phyloP scores from a whole-genome alignment of 1,140 invertebrate genomes.

The Pantala flavescens region DNA sequence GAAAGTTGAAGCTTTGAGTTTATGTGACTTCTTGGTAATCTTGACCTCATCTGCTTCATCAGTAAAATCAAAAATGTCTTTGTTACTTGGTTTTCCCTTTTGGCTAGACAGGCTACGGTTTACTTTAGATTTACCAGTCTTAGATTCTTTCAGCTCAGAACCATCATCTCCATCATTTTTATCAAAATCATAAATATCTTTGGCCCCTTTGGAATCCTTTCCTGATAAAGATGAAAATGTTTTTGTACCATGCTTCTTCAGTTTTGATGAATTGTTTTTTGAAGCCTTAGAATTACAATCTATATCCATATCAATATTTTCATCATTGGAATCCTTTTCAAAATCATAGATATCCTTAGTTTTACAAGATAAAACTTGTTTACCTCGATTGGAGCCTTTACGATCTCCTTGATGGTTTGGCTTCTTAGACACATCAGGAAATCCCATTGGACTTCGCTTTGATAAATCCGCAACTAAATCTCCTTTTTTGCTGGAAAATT shows the following conservation, averaged over 20 bases:
- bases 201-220: conserved; percentile 21
- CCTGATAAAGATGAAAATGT: not conserved
- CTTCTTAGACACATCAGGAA: conserved; percentile 30
- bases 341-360: not conserved
- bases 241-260: not conserved
- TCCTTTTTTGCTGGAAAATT: not conserved
- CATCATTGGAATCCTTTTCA: conserved; percentile 2
- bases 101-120: not conserved
- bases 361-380: not conserved
- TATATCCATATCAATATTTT: not conserved
- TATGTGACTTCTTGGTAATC: not conserved
- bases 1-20: not conserved
- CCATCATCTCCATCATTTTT: conserved; percentile 46
- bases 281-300: not conserved
- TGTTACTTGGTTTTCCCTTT: not conserved
- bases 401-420: conserved; percentile 32
- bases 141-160: conserved; percentile 26
- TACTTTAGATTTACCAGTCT: not conserved
- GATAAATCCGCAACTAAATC: not conserved
- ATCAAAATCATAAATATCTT: conserved; percentile 51
- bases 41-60: not conserved
- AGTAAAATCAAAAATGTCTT: conserved; percentile 10
- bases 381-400: conserved; percentile 29
- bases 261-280: not conserved
- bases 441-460: not conserved